Evolutionary conservation across 2,113 vertebrate species (phyloP).

Genomic region (Brachyistius frenatus): DNA sequence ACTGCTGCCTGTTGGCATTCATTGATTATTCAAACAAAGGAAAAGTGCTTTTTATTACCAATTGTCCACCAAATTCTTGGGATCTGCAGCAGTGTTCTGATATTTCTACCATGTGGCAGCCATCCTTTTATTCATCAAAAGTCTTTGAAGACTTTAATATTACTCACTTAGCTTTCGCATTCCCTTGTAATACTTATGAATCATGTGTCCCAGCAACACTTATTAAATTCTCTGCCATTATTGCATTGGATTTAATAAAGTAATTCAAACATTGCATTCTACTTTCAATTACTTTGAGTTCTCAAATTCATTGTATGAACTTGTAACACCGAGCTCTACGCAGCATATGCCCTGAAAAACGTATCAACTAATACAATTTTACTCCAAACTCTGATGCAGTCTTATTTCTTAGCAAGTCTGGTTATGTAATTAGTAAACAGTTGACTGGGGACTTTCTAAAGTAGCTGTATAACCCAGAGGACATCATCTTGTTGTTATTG

Average conservation of each 20-base stretch:
- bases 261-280: neutral
- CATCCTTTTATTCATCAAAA: neutral
- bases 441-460: no score
- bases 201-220: neutral
- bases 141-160: neutral
- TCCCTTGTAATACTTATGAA: neutral
- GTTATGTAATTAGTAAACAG: neutral
- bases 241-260: no score
- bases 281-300: slow-evolving; percentile 4
- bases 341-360: neutral
- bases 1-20: neutral
- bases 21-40: neutral
- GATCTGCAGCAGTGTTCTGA: neutral
- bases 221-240: neutral
- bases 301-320: neutral
- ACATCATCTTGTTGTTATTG: neutral
- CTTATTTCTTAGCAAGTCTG: neutral
- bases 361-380: neutral
- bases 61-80: neutral
- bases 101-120: neutral
- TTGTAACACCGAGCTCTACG: neutral
- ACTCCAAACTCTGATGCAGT: neutral
- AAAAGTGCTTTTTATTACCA: neutral
- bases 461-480: no score
- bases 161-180: neutral